Base-by-base conservation (phyloP, 2,888 invertebrate genomes). In the Polymixis flavicincta region DNA sequence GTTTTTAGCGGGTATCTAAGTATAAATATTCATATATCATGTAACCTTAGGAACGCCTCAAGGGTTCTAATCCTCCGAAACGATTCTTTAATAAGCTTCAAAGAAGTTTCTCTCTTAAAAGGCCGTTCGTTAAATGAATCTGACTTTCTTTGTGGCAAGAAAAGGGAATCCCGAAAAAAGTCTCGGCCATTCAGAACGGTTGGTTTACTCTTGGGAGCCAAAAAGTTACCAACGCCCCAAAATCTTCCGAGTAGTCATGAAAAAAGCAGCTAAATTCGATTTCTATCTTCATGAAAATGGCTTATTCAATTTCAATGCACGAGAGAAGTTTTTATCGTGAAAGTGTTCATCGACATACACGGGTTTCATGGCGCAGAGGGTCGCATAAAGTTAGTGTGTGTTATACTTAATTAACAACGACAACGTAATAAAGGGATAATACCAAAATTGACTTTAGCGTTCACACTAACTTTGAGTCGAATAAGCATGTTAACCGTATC, bases 31-130 rank as follows among this genome's bases (percentile, higher is more conserved):
- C 50, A 79, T 73, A 71, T 85, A 90, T 89, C 87, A 92, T 90
- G 89, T 87, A 90, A 86, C 82, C 72, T 76, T 88, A 87, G 84
- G 84, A 86, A 84, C 86, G 86, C 89, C 90, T 90, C 81, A 74
- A 89, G 89, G 91, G 89, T 81, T 89, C 88, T 92, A 91, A 92
- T 93, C 92, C 90, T 86, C 86, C 75, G 89, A 91, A 93, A 93
- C 92, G 92, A 91, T 92, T 92, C 91, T 92, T 92, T 94, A 93
- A 94, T 93, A 93, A 94, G 93, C 93, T 92, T 91, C 92, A 93
- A 93, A 94, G 92, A 94, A 93, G 88, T 94, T 93, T 93, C 88
- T 88, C 89, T 88, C 89, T 90, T 91, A 94, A 93, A 94, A 92
- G 91, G 90, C 88, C 91, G 92, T 92, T 93, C 92, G 91, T 93